These are phyloP conservation scores for Galleria mellonella DNA, from an alignment of 1,140 invertebrate genomes.

Conservation along the genomic window DNA sequence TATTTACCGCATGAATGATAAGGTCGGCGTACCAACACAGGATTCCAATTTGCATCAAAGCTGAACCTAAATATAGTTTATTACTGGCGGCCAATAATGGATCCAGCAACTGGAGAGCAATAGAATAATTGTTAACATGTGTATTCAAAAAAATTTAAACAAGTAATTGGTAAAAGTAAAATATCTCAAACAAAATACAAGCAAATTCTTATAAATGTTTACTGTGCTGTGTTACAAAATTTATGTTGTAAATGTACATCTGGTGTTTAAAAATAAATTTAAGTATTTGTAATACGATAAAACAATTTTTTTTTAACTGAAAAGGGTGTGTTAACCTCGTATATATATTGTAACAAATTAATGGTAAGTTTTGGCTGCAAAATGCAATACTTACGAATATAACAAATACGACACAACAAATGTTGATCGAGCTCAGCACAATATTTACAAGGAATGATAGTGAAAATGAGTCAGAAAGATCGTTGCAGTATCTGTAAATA, in stretches of 20 bases:
- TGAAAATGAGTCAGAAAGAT: slow-evolving; percentile 54
- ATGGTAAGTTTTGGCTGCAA: too few species aligned
- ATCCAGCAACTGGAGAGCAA: slow-evolving; percentile 51
- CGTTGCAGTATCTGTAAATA: slow-evolving; percentile 49
- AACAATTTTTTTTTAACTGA: too few species aligned
- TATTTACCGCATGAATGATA: slow-evolving; percentile 54
- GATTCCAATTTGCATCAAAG: slow-evolving; percentile 55
- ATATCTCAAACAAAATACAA: too few species aligned
- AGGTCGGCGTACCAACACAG: slow-evolving; percentile 65
- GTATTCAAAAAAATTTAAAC: neutral
- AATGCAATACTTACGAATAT: slow-evolving; percentile 53
- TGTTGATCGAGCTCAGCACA: slow-evolving; percentile 58
- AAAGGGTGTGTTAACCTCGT: too few species aligned
- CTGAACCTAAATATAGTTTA: slow-evolving; percentile 53
- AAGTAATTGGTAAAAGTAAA: neutral
- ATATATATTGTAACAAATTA: too few species aligned
- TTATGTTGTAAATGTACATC: too few species aligned
- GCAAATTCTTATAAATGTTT: too few species aligned
- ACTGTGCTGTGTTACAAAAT: too few species aligned
- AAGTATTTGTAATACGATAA: too few species aligned
- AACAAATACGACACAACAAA: slow-evolving; percentile 58
- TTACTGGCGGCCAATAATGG: slow-evolving; percentile 54
- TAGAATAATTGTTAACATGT: neutral
- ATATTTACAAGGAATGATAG: slow-evolving; percentile 60
- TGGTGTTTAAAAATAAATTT: too few species aligned